phyloP scores from a whole-genome alignment of 2,888 invertebrate species.

The Tipula lateralis region DNA sequence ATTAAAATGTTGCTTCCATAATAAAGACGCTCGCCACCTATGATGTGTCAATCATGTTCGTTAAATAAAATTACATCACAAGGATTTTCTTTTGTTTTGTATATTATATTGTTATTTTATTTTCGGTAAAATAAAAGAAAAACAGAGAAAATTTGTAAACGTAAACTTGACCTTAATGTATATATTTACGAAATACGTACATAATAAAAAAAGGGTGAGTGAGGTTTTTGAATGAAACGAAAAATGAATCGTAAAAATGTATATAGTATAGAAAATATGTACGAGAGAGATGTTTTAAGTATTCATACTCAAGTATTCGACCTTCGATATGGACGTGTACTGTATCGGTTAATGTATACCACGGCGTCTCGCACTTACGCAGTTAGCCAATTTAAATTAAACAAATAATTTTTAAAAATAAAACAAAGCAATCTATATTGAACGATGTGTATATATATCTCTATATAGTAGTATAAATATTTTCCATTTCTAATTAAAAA shows the following conservation, averaged over 20 bases:
- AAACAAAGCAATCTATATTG: slow-evolving; percentile 6
- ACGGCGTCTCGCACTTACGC: not conserved
- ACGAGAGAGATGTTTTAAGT: not conserved
- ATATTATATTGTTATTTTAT: not conserved
- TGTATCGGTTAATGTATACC: not conserved
- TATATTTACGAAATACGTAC: slow-evolving; percentile 1
- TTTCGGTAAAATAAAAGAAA: slow-evolving; percentile 3
- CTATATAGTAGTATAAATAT: not conserved
- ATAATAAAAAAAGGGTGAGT: not conserved
- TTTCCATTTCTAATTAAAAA: slow-evolving; percentile 19
- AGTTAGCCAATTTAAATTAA: slow-evolving; percentile 15
- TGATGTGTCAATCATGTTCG: not conserved
- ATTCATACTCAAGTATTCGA: not conserved
- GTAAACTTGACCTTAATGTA: slow-evolving; percentile 14
- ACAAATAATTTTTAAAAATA: not conserved
- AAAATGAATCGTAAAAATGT: not conserved
- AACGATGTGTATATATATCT: not conserved
- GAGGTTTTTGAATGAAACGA: not conserved
- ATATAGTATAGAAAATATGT: too few species aligned
- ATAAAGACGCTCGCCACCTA: not conserved
- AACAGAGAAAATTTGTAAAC: not conserved
- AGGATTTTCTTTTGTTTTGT: not conserved
- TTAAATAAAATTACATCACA: not conserved
- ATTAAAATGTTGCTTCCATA: not conserved
- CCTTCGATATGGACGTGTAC: not conserved